Evolutionary conservation across 2,797 vertebrate species (phyloP).

Genomic region (Sebastes nivosus): DNA sequence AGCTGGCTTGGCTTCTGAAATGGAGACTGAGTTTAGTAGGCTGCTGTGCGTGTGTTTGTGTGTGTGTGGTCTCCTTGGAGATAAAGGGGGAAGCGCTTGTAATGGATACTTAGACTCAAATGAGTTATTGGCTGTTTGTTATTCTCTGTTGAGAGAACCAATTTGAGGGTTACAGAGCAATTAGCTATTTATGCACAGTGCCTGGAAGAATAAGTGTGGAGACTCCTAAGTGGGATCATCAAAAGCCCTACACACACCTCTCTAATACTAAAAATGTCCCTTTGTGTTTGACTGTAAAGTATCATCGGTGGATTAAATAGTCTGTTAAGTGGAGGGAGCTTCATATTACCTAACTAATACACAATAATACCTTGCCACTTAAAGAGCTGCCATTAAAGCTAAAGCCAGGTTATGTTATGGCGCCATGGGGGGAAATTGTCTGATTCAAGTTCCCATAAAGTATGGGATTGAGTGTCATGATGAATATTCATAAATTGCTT

Average conservation of each 20-base stretch:
- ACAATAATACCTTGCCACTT: slow-evolving; percentile 41
- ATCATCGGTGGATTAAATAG: slow-evolving; percentile 42
- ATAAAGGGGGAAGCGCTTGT: slow-evolving; percentile 45
- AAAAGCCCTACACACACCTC: slow-evolving; percentile 21
- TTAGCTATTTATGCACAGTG: slow-evolving; percentile 64
- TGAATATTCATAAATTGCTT: slow-evolving; percentile 77
- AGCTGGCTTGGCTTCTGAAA: slow-evolving; percentile 22
- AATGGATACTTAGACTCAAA: slow-evolving; percentile 53
- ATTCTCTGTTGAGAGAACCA: slow-evolving; percentile 67
- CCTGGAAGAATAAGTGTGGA: slow-evolving; percentile 22
- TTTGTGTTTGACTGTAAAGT: slow-evolving; percentile 43
- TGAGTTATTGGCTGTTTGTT: slow-evolving; percentile 75
- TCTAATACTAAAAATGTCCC: slow-evolving; percentile 1
- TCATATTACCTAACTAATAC: slow-evolving; percentile 41
- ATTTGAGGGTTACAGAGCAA: slow-evolving; percentile 72
- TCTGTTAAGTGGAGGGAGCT: slow-evolving; percentile 41
- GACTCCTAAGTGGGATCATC: slow-evolving; percentile 39
- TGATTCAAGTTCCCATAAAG: slow-evolving; percentile 60
- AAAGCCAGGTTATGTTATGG: slow-evolving; percentile 61
- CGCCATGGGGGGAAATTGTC: slow-evolving; percentile 48
- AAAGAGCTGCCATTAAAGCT: slow-evolving; percentile 50
- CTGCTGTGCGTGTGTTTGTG: background rate
- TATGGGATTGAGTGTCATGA: slow-evolving; percentile 60
- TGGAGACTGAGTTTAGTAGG: slow-evolving; percentile 8
- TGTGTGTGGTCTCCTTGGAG: slow-evolving; percentile 48